Evolutionary conservation across 2,797 vertebrate genomes (phyloP), one percentile per base, ranked within the genome.

Genomic region (Cossypha niveicapilla): DNA sequence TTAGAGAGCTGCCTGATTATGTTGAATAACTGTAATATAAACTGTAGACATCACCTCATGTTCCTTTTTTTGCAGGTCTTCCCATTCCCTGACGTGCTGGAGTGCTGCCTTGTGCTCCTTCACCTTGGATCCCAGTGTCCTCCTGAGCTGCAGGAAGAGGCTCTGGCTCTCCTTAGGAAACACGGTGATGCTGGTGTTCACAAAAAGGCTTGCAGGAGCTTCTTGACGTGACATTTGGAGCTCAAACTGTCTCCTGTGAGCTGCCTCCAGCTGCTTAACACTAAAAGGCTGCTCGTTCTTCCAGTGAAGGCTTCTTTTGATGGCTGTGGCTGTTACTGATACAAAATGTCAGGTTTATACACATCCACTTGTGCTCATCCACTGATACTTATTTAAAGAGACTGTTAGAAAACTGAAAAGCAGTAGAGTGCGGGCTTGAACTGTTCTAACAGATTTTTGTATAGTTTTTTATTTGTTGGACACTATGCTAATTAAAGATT

Each of bases 61-160:
- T 11, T 73, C 50, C 66, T 66, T 66, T n/a, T 25, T 92, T 30
- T 94, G 65, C 96, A 99, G 99, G 95, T 90, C 82, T 98, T 96
- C 94, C 98, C 98, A 1, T 99, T 98, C 88, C 99, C 99, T 0
- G 98, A 99, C 0, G 99, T 99, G 10, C 62, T 98, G 21, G 99
- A 99, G 67, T 99, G 99, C 93, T 99, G 99, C 86, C 98, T 99
- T 10, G 97, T 99, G 9, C 92, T 99, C 17, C 98, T 99, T 37
- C 97, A 98, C 94, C 53, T 98, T 5, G 78, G 94, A 32, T 61
- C 91, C 42, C 97, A 93, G 22, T 96, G 95, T 3, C 74, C 94
- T 2, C 95, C 91, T 9, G 90, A 97, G 16, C 87, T 98, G 27
- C 97, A 71, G 10, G 70, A 95, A 6, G 72, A 93, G 51, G 98